Conservation (phyloP, 2,888 invertebrate species). For the Eutolmus rufibarbis region DNA sequence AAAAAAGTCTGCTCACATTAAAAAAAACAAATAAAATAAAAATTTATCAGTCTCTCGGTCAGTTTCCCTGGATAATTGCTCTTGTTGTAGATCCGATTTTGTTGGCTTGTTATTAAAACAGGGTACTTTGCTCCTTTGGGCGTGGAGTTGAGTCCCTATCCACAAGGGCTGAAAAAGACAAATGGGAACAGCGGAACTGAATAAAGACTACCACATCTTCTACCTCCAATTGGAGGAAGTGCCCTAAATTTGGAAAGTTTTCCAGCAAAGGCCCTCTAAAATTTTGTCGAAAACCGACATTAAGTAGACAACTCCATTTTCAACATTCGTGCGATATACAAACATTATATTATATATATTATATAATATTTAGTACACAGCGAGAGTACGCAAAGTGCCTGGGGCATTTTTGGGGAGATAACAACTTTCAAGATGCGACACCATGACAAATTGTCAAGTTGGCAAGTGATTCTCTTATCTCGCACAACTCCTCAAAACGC, state of each 20-base stretch:
- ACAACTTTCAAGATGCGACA: conserved; percentile 28
- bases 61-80: not conserved
- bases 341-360: not conserved
- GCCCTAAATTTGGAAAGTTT: not conserved
- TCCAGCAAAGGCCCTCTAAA: not conserved
- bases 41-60: not conserved
- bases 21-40: not conserved
- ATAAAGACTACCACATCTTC: not conserved
- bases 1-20: not conserved
- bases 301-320: not conserved
- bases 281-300: not conserved
- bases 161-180: not conserved
- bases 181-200: not conserved
- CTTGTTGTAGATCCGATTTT: not conserved
- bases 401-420: conserved; percentile 2
- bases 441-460: conserved; percentile 36
- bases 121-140: not conserved
- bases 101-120: not conserved
- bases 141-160: not conserved
- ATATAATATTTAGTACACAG: not conserved
- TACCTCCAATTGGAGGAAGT: not conserved
- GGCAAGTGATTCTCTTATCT: conserved; percentile 35
- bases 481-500: conserved; percentile 1
- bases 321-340: not conserved
- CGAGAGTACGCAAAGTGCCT: not conserved